These are phyloP conservation scores for Atopsyche davidsoni DNA, from an alignment of 1,140 invertebrate genomes.

Conservation along the genomic window DNA sequence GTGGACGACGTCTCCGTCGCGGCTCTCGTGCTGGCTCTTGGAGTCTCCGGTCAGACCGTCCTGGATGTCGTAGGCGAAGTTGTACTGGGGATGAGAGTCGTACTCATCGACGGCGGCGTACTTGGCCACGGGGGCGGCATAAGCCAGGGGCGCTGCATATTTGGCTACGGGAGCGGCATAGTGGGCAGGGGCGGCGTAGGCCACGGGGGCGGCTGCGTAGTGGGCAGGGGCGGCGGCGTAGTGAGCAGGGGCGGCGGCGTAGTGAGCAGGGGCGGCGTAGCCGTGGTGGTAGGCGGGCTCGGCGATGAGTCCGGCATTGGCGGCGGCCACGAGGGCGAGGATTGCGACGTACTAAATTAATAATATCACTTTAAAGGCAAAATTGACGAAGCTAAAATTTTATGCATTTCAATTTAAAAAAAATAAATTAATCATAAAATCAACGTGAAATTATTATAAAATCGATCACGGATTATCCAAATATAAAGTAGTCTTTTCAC, in stretches of 20 bases:
- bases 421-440: too few relatives aligned
- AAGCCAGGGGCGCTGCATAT: too few relatives aligned
- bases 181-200: conserved; percentile 6
- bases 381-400: too few relatives aligned
- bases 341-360: conserved; percentile 33
- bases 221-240: conserved; percentile 27
- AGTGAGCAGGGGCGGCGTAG: conserved; percentile 48
- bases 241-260: conserved; percentile 25
- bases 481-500: too few relatives aligned
- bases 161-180: not conserved
- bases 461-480: too few relatives aligned
- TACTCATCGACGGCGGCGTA: conserved; percentile 40
- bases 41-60: conserved; percentile 55
- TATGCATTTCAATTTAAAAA: too few relatives aligned
- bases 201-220: conserved; percentile 19
- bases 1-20: conserved; percentile 52
- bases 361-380: too few relatives aligned
- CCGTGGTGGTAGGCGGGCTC: conserved; percentile 42
- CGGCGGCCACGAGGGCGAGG: conserved; percentile 41
- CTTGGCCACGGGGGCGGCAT: conserved; percentile 15
- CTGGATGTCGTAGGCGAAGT: conserved; percentile 52
- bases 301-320: conserved; percentile 39
- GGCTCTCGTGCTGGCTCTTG: conserved; percentile 53
- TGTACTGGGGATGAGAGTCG: conserved; percentile 51
- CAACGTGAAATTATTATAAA: too few relatives aligned